A percentile compares a stretch with the other conserved stretches of the same genome.
These are phyloP conservation scores for Apeira syringaria DNA, from an alignment of 2,888 invertebrate genomes.

Conservation along the genomic window DNA sequence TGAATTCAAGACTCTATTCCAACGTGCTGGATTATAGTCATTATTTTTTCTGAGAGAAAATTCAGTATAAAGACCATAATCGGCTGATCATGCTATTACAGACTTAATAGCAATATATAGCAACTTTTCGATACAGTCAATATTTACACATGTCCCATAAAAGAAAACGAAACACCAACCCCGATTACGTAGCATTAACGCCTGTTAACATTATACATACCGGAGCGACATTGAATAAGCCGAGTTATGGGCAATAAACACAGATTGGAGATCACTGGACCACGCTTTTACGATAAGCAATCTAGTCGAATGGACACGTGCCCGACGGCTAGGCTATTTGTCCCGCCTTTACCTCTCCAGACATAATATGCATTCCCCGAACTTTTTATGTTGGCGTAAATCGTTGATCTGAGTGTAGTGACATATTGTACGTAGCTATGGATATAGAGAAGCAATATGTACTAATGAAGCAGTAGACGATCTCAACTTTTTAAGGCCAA, in stretches of 20 bases:
- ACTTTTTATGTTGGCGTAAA: slow-evolving; percentile 74
- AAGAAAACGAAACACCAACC: background rate
- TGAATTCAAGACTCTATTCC: too few relatives aligned
- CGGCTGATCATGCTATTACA: too few relatives aligned
- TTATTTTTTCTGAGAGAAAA: too few relatives aligned
- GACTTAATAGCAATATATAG: too few relatives aligned
- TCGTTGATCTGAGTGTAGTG: slow-evolving; percentile 60
- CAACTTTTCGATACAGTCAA: too few relatives aligned
- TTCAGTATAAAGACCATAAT: too few relatives aligned
- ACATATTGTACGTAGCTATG: slow-evolving; percentile 41
- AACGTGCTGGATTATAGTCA: too few relatives aligned
- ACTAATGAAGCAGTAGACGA: background rate
- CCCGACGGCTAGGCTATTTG: slow-evolving; percentile 45
- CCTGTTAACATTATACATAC: slow-evolving; percentile 71
- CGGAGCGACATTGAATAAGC: slow-evolving; percentile 69
- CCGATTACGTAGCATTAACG: slow-evolving; percentile 48
- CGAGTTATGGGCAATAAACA: slow-evolving; percentile 70
- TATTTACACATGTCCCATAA: too few relatives aligned
- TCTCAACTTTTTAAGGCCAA: too few relatives aligned
- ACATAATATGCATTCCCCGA: slow-evolving; percentile 72
- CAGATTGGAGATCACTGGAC: slow-evolving; percentile 78
- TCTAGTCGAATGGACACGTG: slow-evolving; percentile 57
- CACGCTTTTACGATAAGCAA: slow-evolving; percentile 77
- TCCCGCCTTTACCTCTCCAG: slow-evolving; percentile 50
- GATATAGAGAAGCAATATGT: slow-evolving; percentile 8